phyloP scores from a whole-genome alignment of 1,140 invertebrate species.

The Solenopsis invicta region DNA sequence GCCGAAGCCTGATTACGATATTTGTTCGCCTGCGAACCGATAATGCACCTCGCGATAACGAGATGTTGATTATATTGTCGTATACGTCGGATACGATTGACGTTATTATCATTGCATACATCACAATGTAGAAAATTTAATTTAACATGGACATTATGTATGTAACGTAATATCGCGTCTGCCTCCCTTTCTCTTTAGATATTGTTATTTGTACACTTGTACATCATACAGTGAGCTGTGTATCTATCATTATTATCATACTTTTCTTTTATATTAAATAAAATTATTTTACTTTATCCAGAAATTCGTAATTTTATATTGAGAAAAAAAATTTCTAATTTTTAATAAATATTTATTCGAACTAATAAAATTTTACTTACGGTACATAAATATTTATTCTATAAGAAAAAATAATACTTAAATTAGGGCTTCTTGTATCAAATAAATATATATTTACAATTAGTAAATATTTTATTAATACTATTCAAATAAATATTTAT shows the following conservation, averaged over 20 bases:
- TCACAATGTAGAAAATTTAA: conserved; percentile 50
- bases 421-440: no score
- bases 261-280: not conserved
- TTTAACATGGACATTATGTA: conserved; percentile 35
- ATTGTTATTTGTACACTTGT: not conserved
- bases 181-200: not conserved
- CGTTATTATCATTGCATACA: conserved; percentile 46
- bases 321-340: no score
- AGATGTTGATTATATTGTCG: conserved; percentile 60
- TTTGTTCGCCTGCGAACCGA: conserved; percentile 53
- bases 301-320: no score
- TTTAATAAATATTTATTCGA: no score
- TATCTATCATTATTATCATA: not conserved
- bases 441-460: no score
- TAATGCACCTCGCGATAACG: conserved; percentile 52
- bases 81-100: conserved; percentile 41
- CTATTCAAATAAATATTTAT: no score
- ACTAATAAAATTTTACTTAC: no score
- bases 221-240: not conserved
- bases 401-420: no score
- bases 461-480: no score
- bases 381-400: no score
- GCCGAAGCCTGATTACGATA: conserved; percentile 60
- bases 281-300: not conserved
- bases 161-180: conserved; percentile 11